Base-by-base conservation (phyloP, 2,113 vertebrate genomes). In the Hypocryptadius cinnamomeus region DNA sequence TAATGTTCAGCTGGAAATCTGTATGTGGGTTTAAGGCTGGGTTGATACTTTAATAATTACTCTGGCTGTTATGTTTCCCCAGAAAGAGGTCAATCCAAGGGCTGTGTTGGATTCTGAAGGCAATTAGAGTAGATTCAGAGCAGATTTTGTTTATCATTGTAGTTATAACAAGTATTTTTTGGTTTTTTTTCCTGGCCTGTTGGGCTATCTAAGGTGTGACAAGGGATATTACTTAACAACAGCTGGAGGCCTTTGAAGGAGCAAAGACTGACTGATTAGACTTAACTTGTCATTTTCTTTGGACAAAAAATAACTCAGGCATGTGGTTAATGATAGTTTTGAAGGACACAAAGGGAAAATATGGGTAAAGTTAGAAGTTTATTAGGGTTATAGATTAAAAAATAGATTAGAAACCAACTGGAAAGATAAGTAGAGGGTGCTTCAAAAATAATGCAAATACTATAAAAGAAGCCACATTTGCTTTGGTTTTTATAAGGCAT, bases 1-100 rank as follows among this genome's bases (percentile, higher is more conserved):
- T 94, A 90, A 71, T 51, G 82, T 89, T 79, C 73, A 89, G 74
- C 45, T 91, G 80, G 87, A 93, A 93, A 92, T 51, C 35, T 88
- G 65, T 87, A 23, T 53, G 60, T 74, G 64, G 68, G 59, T 88
- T 92, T 85, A 78, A 88, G 64, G 23, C 60, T 27, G 28, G 69
- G 18, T 13, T 3, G 21, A 23, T 60, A 61, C n/a, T 73, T 45
- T 71, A 85, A 83, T 91, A 93, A 92, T 83, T 87, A 84, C 76
- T 73, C 20, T 70, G 63, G 47, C 66, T 89, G 35, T 81, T 72
- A 24, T 54, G 27, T 92, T 94, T 92, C 45, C 80, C 37, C 35
- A 79, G 54, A 63, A 90, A 85, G 78, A 93, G 86, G 92, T 93
- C 60, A 85, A 5, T 71, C 40, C 81, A 74, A 87, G 71, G 65